Evolutionary conservation across 2,113 vertebrate species (phyloP), one percentile per base, ranked within the genome.

Genomic region (Scomber japonicus): DNA sequence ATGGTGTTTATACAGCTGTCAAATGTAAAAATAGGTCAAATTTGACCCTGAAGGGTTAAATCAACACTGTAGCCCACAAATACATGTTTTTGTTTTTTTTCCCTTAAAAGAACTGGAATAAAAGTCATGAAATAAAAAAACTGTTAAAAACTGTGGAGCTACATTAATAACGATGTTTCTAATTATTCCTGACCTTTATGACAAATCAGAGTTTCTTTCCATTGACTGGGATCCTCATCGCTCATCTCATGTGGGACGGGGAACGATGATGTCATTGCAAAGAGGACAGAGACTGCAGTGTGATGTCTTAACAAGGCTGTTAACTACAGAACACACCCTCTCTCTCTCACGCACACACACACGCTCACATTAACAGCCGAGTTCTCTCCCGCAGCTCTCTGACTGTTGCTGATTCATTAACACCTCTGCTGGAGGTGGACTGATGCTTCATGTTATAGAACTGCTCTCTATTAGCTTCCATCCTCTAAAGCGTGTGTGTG

Each of bases 341-440:
- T 40, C 35, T 40, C 35, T 40, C 35, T 40, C 35, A 40, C 65
- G n/a, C 19, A 9, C 60, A 51, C 59, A 13, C 70, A 82, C 64
- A 71, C 70, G 2, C 30, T 24, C 71, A 21, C 16, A 11, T 70
- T 78, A 49, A 55, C 81, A 86, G 83, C 90, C 74, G 90, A 11
- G 59, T 51, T 0, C n/a, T 68, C 66, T 89, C 85, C 81, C 85
- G 79, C 83, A 9, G 83, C 31, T 50, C 60, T 57, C 17, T 1
- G 30, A 81, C 71, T 75, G 85, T 44, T 81, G 82, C 69, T 69
- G 81, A 85, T 85, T 91, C 84, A 87, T 91, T 88, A 82, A 87
- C 86, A 78, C 56, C 88, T 84, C 85, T 4, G 75, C 82, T 69
- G 76, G 84, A 83, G 45, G 50, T 59, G 50, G 54, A 66, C 17